Evolutionary conservation across 2,888 invertebrate genomes (phyloP).

Genomic region (Scaptomyza tumidula): DNA sequence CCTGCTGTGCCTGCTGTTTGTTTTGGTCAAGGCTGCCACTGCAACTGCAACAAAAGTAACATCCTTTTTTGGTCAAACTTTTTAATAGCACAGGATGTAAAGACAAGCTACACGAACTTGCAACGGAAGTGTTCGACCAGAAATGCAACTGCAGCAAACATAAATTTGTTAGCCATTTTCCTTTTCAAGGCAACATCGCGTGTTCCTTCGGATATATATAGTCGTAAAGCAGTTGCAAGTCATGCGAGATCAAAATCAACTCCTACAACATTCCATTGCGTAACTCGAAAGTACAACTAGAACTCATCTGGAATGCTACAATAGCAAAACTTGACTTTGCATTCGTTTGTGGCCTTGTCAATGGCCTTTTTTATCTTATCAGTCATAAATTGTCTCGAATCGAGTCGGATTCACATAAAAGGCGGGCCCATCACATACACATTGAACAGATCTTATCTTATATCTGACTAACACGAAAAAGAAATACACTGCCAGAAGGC

Average conservation of each 20-base stretch:
- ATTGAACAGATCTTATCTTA: conserved; percentile 47
- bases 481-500: not conserved
- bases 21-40: conserved; percentile 32
- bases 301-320: conserved; percentile 25
- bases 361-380: conserved; percentile 48
- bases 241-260: conserved; percentile 9
- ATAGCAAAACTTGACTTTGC: not conserved
- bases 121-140: conserved; percentile 31
- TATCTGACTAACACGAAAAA: not conserved
- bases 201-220: conserved; percentile 2
- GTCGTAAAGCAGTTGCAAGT: not conserved
- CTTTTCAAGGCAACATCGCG: conserved; percentile 15
- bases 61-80: conserved; percentile 39
- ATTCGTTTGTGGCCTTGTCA: conserved; percentile 22
- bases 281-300: conserved; percentile 15
- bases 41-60: conserved; percentile 14
- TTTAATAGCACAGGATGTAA: conserved; percentile 40
- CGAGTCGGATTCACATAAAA: conserved; percentile 43
- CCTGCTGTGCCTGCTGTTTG: no score
- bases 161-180: conserved; percentile 20
- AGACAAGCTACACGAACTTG: conserved; percentile 7
- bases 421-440: conserved; percentile 9
- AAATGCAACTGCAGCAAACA: conserved; percentile 19
- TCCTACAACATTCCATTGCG: conserved; percentile 4
- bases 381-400: conserved; percentile 36